These are phyloP conservation scores for Papilio demoleus DNA, from an alignment of 2,888 invertebrate genomes.

Conservation along the genomic window DNA sequence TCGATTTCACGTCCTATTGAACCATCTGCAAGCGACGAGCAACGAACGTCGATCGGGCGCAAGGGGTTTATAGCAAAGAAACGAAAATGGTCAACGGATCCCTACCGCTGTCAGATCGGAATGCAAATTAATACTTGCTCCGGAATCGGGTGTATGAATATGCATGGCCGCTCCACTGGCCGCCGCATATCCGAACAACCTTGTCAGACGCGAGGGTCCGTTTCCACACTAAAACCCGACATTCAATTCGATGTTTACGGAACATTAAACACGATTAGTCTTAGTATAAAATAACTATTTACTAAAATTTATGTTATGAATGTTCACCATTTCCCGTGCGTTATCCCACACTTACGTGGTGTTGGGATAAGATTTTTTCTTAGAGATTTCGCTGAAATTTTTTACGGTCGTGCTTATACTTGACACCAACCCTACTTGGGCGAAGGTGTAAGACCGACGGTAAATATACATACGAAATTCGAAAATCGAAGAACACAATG, in stretches of 20 bases:
- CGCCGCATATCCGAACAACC: slow-evolving; percentile 73
- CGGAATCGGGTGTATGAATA: slow-evolving; percentile 78
- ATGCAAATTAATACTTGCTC: slow-evolving; percentile 82
- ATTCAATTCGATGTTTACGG: neutral
- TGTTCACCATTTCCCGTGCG: no score
- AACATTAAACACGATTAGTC: neutral
- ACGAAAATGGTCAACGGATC: slow-evolving; percentile 71
- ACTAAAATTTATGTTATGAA: neutral
- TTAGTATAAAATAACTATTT: neutral
- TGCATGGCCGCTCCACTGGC: slow-evolving; percentile 70
- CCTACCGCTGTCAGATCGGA: slow-evolving; percentile 65
- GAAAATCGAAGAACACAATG: no score
- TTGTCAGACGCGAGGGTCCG: slow-evolving; percentile 47
- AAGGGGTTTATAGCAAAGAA: slow-evolving; percentile 65
- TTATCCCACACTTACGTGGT: no score
- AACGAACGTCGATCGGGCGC: slow-evolving; percentile 48
- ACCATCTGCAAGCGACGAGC: slow-evolving; percentile 52
- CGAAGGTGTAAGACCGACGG: no score
- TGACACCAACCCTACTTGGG: no score
- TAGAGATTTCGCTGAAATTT: no score
- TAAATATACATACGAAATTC: no score
- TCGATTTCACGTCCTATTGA: slow-evolving; percentile 64
- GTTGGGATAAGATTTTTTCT: no score
- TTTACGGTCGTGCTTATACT: no score
- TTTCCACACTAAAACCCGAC: slow-evolving; percentile 45